Evolutionary conservation across 92 coral and sea anemone species (phyloP), one percentile per base, ranked within the genome.

Genomic region (Umimayanthus kanabou): DNA sequence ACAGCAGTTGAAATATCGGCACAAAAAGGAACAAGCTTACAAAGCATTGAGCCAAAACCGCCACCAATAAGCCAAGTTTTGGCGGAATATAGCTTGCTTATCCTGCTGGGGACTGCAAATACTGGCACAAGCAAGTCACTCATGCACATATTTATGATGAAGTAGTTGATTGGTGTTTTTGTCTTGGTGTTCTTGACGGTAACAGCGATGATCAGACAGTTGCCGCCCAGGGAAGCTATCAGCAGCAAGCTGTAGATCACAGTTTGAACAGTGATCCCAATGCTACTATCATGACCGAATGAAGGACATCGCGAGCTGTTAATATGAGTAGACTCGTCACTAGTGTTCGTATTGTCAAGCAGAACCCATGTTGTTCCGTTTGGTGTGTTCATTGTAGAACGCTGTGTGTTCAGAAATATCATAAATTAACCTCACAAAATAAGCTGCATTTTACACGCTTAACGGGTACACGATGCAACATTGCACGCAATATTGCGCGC

Each of bases 1-100:
- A 77, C 81, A 23, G 81, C 81, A 64, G 81, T 77, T 1, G 81
- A 77, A 64, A 77, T 77, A 77, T 77, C 81, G 18, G 81, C 81
- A 26, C 58, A 77, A 22, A 77, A 77, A 1, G 81, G 81, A 37
- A 77, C 81, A 77, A 77, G 81, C 29, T 77, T 77, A n/a, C 81
- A 77, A 25, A 77, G 61, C 16, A 77, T 13, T 43, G 64, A 22
- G n/a, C 81, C 81, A 1, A 77, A 4, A 43, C 13, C 20, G 37
- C 81, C 81, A 26, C 29, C 26, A 5, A 77, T 42, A 7, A 77
- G 6, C 81, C 81, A 77, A 3, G 81, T 45, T 45, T 77, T 77
- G 18, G 33, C 81, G 13, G 81, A 77, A 47, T 77, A 47, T 25
- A 77, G 5, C 9, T 47, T 26, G 16, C 55, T n/a, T 40, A 77